phyloP scores from a whole-genome alignment of 92 coral and sea anemone species.

The Parazoanthus atlanticus region DNA sequence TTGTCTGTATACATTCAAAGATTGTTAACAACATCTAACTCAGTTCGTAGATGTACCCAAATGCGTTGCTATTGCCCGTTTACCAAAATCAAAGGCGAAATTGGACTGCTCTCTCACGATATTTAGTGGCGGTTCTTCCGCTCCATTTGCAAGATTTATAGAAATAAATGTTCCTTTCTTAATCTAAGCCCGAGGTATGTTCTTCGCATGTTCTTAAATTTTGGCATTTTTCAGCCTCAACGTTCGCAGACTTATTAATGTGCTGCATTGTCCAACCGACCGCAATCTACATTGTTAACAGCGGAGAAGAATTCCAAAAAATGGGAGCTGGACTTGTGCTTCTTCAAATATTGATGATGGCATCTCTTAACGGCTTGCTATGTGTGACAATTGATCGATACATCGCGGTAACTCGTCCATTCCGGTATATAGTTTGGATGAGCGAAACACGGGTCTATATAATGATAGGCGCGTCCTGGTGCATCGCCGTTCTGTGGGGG shows the following conservation, averaged over 20 bases:
- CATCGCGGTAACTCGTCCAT: not conserved
- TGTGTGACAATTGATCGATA: conserved; percentile 1
- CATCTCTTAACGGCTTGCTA: conserved; percentile 1
- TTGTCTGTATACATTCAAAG: too few species aligned
- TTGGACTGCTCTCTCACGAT: too few species aligned
- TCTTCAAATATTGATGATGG: conserved; percentile 1
- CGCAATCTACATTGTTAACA: not conserved
- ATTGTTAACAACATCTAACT: too few species aligned
- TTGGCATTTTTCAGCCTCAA: too few species aligned
- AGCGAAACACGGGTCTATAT: not conserved
- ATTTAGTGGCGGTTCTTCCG: too few species aligned
- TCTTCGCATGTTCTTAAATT: too few species aligned
- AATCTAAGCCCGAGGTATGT: too few species aligned
- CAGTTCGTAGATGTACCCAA: too few species aligned
- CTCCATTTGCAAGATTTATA: too few species aligned
- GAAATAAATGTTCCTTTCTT: too few species aligned
- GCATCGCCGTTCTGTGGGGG: not conserved
- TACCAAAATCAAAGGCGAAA: too few species aligned
- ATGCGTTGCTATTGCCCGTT: too few species aligned
- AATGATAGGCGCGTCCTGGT: not conserved
- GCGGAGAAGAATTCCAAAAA: not conserved
- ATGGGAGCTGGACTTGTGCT: not conserved
- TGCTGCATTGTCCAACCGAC: not conserved
- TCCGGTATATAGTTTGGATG: conserved; percentile 13
- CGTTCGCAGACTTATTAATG: not conserved